Conservation (phyloP, 1,140 invertebrate genomes). For the Wasmannia auropunctata region DNA sequence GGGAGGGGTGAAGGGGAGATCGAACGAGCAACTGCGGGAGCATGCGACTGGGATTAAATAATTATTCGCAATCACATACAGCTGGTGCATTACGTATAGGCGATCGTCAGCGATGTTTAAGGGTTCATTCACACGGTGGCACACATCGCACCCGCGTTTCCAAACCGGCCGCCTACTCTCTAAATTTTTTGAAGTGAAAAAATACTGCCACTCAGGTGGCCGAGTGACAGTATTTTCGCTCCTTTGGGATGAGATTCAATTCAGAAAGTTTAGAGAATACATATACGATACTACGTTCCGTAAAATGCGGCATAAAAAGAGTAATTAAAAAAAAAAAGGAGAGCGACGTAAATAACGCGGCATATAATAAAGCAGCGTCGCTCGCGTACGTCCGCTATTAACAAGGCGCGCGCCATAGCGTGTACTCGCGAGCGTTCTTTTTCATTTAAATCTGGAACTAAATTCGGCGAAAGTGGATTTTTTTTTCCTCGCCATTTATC, state of each 20-base stretch:
- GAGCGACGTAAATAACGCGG: constrained; percentile 9
- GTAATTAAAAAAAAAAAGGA: neutral
- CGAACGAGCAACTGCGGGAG: neutral
- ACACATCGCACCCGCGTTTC: neutral
- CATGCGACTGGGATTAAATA: constrained; percentile 76
- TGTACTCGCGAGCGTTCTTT: neutral
- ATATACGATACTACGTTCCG: neutral
- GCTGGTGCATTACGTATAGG: constrained; percentile 73
- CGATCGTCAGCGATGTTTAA: constrained; percentile 62
- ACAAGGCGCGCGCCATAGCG: neutral
- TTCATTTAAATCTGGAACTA: constrained; percentile 7
- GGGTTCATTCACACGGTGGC: constrained; percentile 38
- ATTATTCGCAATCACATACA: constrained; percentile 79
- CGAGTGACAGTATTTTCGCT: too few relatives aligned
- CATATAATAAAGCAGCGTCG: constrained; percentile 14
- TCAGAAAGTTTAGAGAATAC: too few relatives aligned
- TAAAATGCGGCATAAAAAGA: neutral
- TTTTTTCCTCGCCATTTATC: constrained; percentile 25
- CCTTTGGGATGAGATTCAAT: too few relatives aligned
- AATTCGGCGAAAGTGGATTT: constrained; percentile 15
- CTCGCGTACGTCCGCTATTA: neutral
- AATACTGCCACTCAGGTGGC: too few relatives aligned
- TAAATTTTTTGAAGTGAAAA: too few relatives aligned
- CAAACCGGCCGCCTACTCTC: too few relatives aligned
- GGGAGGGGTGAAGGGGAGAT: too few relatives aligned